Evolutionary conservation across 2,888 invertebrate genomes (phyloP).

Genomic region (Oscheius sp.): DNA sequence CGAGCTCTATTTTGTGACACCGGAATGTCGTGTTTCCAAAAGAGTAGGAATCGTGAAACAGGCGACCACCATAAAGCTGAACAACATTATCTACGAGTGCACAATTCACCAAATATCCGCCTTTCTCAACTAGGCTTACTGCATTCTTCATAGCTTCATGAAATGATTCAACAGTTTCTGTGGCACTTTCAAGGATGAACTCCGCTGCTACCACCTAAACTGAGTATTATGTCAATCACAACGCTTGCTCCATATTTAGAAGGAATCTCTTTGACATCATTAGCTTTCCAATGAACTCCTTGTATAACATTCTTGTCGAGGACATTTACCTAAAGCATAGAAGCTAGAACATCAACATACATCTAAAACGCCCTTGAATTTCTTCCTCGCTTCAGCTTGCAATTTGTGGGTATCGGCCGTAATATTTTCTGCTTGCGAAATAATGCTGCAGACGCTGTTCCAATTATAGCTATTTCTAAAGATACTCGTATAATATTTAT

Average conservation of each 20-base stretch:
- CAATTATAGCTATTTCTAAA: too few relatives aligned
- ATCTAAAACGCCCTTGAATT: background rate
- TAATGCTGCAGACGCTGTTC: too few relatives aligned
- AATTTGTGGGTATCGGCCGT: too few relatives aligned
- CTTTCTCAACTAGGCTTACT: background rate
- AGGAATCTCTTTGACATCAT: background rate
- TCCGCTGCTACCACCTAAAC: background rate
- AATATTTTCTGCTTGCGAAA: too few relatives aligned
- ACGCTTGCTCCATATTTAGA: background rate
- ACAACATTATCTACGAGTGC: too few relatives aligned
- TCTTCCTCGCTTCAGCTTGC: too few relatives aligned
- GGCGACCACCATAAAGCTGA: too few relatives aligned
- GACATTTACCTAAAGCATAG: background rate
- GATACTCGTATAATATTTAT: too few relatives aligned
- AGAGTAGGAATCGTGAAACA: too few relatives aligned
- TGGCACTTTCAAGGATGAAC: too few relatives aligned
- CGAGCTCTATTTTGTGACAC: too few relatives aligned
- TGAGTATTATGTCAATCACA: background rate
- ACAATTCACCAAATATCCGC: background rate
- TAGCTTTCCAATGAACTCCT: background rate
- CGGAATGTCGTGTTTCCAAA: too few relatives aligned
- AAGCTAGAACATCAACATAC: background rate
- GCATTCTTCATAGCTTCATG: background rate
- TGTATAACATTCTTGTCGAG: background rate
- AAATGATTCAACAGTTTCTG: background rate